phyloP scores from a whole-genome alignment of 2,113 vertebrate species.

The Xenopus laevis region DNA sequence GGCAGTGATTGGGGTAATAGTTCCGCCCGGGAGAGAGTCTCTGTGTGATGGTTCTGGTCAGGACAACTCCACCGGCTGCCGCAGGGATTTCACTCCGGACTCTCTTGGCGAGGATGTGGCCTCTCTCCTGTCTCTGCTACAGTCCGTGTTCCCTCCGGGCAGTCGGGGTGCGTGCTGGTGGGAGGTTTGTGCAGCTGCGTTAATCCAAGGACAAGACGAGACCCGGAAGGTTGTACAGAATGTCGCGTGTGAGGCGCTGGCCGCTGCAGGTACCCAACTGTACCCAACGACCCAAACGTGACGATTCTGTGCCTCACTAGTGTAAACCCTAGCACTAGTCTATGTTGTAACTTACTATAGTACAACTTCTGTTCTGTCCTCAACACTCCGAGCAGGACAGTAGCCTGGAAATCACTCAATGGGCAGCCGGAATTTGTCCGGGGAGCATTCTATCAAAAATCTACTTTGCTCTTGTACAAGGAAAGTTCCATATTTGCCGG shows the following conservation, averaged over 20 bases:
- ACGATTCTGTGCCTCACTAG: too few relatives aligned
- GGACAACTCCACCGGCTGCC: neutral
- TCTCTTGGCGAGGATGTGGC: neutral
- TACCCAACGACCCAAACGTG: too few relatives aligned
- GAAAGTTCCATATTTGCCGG: too few relatives aligned
- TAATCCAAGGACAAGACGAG: neutral
- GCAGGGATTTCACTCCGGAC: neutral
- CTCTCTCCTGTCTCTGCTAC: constrained; percentile 4
- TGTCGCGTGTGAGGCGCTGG: constrained; percentile 54
- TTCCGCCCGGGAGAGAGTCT: neutral
- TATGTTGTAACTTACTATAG: too few relatives aligned
- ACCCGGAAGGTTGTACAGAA: constrained; percentile 42
- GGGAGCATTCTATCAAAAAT: too few relatives aligned
- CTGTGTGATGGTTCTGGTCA: neutral
- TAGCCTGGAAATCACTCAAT: too few relatives aligned
- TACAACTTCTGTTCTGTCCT: too few relatives aligned
- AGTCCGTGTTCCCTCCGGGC: neutral
- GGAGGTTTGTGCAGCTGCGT: constrained; percentile 24
- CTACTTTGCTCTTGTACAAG: too few relatives aligned
- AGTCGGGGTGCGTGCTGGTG: neutral
- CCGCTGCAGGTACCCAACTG: constrained; percentile 52
- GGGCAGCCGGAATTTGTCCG: too few relatives aligned
- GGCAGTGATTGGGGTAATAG: constrained; percentile 22
- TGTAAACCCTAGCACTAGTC: too few relatives aligned
- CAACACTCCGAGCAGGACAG: too few relatives aligned